Conservation (phyloP, 1,140 invertebrate species). For the Theocolax elegans region DNA sequence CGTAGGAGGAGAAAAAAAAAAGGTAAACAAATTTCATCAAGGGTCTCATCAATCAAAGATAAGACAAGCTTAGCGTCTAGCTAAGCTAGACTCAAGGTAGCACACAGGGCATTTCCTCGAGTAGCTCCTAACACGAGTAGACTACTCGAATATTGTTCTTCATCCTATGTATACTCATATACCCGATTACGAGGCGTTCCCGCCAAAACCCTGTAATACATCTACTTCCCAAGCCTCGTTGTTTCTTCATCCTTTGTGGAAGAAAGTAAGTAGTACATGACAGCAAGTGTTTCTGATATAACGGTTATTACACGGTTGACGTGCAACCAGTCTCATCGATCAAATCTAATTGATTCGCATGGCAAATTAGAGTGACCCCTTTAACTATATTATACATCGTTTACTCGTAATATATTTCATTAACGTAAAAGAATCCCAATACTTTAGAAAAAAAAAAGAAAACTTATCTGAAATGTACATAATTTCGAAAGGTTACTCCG, state of each 20-base stretch:
- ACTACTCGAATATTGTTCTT: constrained; percentile 12
- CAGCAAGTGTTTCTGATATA: neutral
- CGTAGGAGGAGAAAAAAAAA: neutral
- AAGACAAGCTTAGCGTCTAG: constrained; percentile 14
- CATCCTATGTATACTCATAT: neutral
- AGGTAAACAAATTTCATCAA: constrained; percentile 21
- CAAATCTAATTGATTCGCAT: no score
- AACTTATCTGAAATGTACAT: no score
- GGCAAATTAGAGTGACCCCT: no score
- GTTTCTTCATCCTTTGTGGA: neutral
- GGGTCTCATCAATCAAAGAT: constrained; percentile 25
- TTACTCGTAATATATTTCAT: no score
- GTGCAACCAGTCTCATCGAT: neutral
- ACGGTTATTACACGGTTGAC: neutral
- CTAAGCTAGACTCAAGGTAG: neutral
- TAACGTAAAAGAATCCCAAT: no score
- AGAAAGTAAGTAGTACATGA: neutral
- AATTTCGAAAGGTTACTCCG: no score
- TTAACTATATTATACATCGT: no score
- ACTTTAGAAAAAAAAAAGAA: no score
- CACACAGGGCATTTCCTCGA: neutral
- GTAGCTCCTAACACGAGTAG: neutral
- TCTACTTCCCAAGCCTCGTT: neutral
- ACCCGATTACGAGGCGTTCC: neutral
- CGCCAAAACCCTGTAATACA: neutral